Conservation (phyloP, 2,113 vertebrate species). For the Peucedramus taeniatus region DNA sequence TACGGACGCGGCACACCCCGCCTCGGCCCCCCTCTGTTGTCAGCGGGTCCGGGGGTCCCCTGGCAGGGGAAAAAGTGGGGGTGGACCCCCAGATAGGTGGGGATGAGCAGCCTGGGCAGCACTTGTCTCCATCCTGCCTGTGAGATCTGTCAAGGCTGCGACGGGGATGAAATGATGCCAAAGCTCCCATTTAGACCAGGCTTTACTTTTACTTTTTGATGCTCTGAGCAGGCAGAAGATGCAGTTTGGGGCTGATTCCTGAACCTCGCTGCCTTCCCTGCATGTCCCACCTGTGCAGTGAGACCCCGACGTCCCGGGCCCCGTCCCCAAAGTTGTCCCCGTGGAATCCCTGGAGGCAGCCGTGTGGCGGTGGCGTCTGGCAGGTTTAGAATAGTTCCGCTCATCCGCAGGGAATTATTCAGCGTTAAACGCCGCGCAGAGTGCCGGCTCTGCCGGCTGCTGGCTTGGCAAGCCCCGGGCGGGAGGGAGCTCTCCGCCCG, state of each 20-base stretch:
- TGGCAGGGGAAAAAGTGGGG: not conserved
- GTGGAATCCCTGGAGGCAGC: not conserved
- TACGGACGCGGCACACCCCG: slow-evolving; percentile 56
- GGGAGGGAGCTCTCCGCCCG: not conserved
- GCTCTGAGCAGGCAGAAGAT: accelerated
- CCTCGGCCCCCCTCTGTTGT: not conserved
- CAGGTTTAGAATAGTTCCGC: not conserved
- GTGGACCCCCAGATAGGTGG: accelerated
- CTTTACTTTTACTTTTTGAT: not conserved
- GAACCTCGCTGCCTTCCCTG: not conserved
- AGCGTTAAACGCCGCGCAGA: not conserved
- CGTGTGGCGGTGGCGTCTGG: not conserved
- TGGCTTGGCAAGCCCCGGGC: accelerated
- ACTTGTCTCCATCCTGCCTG: accelerated
- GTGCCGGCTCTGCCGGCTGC: not conserved
- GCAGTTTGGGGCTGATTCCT: not conserved
- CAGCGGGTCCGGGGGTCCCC: not conserved
- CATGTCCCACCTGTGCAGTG: not conserved
- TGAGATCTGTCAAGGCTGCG: not conserved
- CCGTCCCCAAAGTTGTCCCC: not conserved
- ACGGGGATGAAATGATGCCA: not conserved
- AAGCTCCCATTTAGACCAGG: not conserved
- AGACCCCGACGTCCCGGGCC: not conserved
- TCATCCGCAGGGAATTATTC: not conserved
- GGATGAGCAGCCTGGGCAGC: not conserved